phyloP scores from a whole-genome alignment of 92 coral and sea anemone genomes.

The Epizoanthus fatuus region DNA sequence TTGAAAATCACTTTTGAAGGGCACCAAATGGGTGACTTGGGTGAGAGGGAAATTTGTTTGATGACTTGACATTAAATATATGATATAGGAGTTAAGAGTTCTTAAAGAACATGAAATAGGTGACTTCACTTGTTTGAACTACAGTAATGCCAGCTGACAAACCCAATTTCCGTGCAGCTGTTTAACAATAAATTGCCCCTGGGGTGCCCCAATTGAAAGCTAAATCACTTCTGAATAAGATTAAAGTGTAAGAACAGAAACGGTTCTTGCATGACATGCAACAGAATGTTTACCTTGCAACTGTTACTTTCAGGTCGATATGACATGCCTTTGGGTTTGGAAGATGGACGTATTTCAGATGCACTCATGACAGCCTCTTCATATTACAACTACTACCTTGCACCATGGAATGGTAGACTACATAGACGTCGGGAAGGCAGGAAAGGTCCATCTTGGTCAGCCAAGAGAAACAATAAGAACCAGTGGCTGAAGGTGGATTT shows the following conservation, averaged over 20 bases:
- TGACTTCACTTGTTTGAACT: no score
- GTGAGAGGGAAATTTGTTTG: no score
- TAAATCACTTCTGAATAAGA: no score
- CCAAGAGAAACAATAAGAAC: conserved; percentile 59
- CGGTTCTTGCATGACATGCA: background rate
- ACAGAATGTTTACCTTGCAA: background rate
- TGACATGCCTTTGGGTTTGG: conserved; percentile 81
- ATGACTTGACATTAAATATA: no score
- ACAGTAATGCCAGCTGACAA: no score
- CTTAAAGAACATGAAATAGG: no score
- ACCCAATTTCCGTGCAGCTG: no score
- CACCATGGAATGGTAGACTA: conserved; percentile 81
- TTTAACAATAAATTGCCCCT: no score
- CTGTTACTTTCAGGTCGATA: conserved; percentile 18
- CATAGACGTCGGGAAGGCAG: conserved; percentile 69
- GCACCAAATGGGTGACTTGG: no score
- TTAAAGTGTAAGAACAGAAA: background rate
- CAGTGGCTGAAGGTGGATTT: conserved; percentile 86
- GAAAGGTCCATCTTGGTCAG: conserved; percentile 86
- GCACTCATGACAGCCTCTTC: conserved; percentile 86
- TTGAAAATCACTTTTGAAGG: no score
- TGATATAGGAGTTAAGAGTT: no score
- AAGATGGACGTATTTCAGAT: conserved; percentile 81
- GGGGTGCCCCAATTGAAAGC: no score
- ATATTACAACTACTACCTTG: conserved; percentile 69